phyloP scores from a whole-genome alignment of 2,888 invertebrate species.

The Apocheima hispidaria region DNA sequence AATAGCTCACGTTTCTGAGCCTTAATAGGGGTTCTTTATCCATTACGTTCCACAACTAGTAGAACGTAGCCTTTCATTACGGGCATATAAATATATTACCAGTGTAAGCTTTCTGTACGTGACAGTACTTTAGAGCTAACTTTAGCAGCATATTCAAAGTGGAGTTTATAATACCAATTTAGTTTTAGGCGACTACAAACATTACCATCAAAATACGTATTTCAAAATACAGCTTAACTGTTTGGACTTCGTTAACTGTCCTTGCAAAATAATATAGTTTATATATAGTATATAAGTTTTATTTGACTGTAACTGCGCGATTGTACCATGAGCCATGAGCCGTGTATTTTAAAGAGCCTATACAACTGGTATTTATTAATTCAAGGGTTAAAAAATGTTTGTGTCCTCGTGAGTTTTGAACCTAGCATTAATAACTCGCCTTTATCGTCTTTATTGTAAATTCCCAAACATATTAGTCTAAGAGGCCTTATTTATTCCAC shows the following conservation, averaged over 20 bases:
- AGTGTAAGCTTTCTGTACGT: slow-evolving; percentile 15
- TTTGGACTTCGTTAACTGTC: not conserved
- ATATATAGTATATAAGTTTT: not conserved
- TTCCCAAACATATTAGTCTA: slow-evolving; percentile 10
- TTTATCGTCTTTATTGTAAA: slow-evolving; percentile 3
- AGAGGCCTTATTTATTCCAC: slow-evolving; percentile 11
- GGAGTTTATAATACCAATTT: slow-evolving; percentile 29
- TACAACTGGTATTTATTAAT: no score
- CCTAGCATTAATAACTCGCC: not conserved
- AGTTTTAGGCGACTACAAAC: slow-evolving; percentile 21
- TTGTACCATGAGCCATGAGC: no score
- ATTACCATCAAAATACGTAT: slow-evolving; percentile 12
- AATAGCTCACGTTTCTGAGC: slow-evolving; percentile 9
- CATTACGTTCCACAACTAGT: slow-evolving; percentile 6
- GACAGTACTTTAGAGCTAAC: slow-evolving; percentile 23
- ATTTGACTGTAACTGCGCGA: no score
- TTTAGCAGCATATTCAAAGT: slow-evolving; percentile 23
- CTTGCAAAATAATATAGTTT: not conserved
- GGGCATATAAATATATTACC: not conserved
- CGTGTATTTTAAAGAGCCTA: no score
- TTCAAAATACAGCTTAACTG: slow-evolving; percentile 7
- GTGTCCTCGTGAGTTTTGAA: not conserved
- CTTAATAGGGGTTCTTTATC: slow-evolving; percentile 2
- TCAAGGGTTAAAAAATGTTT: not conserved
- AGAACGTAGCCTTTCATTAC: slow-evolving; percentile 10